phyloP scores from a whole-genome alignment of 2,888 invertebrate species.

The Clitarchus hookeri region DNA sequence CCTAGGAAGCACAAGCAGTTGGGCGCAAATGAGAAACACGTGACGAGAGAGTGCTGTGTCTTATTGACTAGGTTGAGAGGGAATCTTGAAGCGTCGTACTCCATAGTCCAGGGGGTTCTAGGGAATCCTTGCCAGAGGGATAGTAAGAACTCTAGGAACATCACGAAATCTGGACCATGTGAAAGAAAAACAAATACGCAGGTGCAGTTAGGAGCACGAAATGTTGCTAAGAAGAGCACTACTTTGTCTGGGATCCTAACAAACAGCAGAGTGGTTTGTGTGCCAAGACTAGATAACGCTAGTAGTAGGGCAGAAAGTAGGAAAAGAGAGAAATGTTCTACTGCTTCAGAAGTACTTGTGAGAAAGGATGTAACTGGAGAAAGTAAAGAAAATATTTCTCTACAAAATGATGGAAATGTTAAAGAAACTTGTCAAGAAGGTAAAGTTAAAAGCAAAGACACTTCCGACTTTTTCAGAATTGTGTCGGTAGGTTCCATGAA shows the following conservation, averaged over 20 bases:
- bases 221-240: constrained; percentile 33
- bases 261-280: not conserved
- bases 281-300: not conserved
- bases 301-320: not conserved
- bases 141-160: not conserved
- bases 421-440: not conserved
- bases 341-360: too few relatives aligned
- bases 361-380: too few relatives aligned
- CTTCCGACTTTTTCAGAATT: not conserved
- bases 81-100: not conserved
- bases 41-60: not conserved
- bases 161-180: too few relatives aligned
- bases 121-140: not conserved
- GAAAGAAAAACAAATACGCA: not conserved
- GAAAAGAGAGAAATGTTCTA: too few relatives aligned
- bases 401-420: too few relatives aligned
- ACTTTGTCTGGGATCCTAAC: not conserved
- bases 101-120: not conserved
- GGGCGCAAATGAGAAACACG: not conserved
- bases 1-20: not conserved
- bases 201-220: constrained; percentile 23
- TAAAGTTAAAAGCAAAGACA: not conserved
- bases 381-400: too few relatives aligned
- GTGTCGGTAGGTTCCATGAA: not conserved
- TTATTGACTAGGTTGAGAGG: not conserved